Base-by-base conservation (phyloP, 2,113 vertebrate genomes). In the Manacus vitellinus region DNA sequence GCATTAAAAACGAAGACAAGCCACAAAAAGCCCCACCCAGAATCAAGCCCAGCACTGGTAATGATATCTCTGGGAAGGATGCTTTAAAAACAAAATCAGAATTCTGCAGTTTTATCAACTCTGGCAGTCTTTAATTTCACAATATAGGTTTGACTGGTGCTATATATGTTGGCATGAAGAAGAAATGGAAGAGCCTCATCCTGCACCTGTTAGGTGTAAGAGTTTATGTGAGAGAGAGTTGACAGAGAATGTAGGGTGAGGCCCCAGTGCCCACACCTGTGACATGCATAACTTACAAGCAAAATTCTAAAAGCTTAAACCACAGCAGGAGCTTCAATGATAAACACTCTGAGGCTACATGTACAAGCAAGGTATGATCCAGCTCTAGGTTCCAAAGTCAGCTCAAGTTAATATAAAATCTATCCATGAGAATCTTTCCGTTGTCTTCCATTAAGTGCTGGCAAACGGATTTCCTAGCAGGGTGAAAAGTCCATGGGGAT, bases 261-360 rank as follows among this genome's bases (percentile, higher is more conserved):
- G 35, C n/a, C 71, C 41, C 55, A 76, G 8, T 10, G 12, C 28
- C 49, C 30, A 15, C 20, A 52, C n/a, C 10, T 37, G 46, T 41
- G 67, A 5, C 71, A 88, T n/a, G 43, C 9, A 5, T 7, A 46
- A 39, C 14, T 88, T 28, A 85, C 66, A 79, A 51, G 22, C 37
- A 49, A 44, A 88, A 85, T 70, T 61, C 28, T 30, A 58, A 24
- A 37, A 68, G 22, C 10, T 73, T 82, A 14, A 62, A 25, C 23
- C 30, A 10, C 37, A 8, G 62, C 4, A 54, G 35, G 15, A 82
- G 25, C 51, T 90, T 58, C 49, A 30, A 1, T 8, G 23, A 14
- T 12, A 27, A 75, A 51, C 12, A 12, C 4, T 4, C 2, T 23
- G n/a, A 54, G n/a, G 41, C 47, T 35, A 4, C 1, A 2, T 5